Evolutionary conservation across 2,888 invertebrate genomes (phyloP).

Genomic region (Prosopocoilus inquinatus): DNA sequence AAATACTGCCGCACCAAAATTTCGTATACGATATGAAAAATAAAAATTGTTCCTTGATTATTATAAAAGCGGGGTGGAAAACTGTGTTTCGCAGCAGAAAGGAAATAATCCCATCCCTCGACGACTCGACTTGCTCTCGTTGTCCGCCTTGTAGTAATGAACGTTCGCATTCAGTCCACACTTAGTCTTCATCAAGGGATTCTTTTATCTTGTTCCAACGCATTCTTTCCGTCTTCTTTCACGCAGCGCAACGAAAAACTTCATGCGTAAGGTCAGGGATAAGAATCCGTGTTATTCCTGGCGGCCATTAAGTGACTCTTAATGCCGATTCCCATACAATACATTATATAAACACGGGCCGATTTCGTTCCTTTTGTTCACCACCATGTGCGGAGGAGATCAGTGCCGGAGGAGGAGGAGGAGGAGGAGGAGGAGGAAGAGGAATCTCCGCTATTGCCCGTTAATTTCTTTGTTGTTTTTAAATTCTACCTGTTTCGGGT

Average conservation of each 20-base stretch:
- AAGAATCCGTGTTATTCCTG: slow-evolving; percentile 34
- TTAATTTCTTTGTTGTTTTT: too few relatives aligned
- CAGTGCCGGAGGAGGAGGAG: neutral
- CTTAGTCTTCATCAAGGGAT: slow-evolving; percentile 26
- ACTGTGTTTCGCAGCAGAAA: too few relatives aligned
- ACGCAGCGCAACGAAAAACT: slow-evolving; percentile 33
- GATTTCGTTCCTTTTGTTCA: neutral
- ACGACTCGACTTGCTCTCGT: neutral
- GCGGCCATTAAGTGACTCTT: slow-evolving; percentile 27
- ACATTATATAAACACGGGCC: neutral
- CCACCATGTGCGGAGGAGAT: neutral
- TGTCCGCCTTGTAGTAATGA: slow-evolving; percentile 22
- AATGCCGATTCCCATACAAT: slow-evolving; percentile 9
- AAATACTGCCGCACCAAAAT: too few relatives aligned
- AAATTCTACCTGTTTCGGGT: neutral
- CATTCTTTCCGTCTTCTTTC: slow-evolving; percentile 26
- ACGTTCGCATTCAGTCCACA: slow-evolving; percentile 19
- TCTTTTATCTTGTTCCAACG: slow-evolving; percentile 26
- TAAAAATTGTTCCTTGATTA: too few relatives aligned
- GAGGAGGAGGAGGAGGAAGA: slow-evolving; percentile 1
- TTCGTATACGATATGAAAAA: too few relatives aligned
- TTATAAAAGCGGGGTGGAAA: too few relatives aligned
- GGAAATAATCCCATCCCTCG: too few relatives aligned
- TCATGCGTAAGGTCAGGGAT: slow-evolving; percentile 36
- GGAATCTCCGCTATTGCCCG: neutral